A percentile compares a stretch with the other conserved stretches of the same genome.
Evolutionary conservation across 2,113 vertebrate species (phyloP).

Genomic region (Silurus meridionalis): DNA sequence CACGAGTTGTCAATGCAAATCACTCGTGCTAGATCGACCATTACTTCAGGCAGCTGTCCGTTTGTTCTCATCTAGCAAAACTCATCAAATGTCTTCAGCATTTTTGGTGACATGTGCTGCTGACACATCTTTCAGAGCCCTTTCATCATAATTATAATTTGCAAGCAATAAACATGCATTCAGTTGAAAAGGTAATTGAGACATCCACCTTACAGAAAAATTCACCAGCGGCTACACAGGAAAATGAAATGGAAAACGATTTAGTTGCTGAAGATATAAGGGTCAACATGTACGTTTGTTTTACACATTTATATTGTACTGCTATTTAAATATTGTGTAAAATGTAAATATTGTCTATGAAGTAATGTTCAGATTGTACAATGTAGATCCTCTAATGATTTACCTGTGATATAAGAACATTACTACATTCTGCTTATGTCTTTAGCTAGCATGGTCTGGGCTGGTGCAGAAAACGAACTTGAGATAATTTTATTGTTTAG

Average conservation of each 20-base stretch:
- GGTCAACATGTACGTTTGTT: neutral
- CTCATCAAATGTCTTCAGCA: constrained; percentile 24
- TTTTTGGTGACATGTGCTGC: constrained; percentile 2
- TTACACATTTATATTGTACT: neutral
- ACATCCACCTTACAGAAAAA: neutral
- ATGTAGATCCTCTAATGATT: neutral
- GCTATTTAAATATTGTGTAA: neutral
- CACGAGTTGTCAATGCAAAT: constrained; percentile 11
- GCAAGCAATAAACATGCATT: constrained; percentile 15
- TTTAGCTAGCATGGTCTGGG: neutral
- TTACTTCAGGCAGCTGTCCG: constrained; percentile 12
- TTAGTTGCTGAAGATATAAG: neutral
- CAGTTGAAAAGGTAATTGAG: constrained; percentile 20
- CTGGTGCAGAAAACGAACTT: neutral
- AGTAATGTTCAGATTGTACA: neutral
- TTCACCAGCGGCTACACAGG: no score
- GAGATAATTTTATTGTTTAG: neutral
- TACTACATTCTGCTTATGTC: neutral
- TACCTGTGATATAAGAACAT: neutral
- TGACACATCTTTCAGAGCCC: constrained; percentile 20
- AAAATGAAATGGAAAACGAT: neutral
- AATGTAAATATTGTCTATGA: no score
- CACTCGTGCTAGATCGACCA: neutral
- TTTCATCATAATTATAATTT: constrained; percentile 35
- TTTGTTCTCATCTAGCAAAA: neutral